Conservation (phyloP, 1,140 invertebrate genomes). For the Ridgeia piscesae region DNA sequence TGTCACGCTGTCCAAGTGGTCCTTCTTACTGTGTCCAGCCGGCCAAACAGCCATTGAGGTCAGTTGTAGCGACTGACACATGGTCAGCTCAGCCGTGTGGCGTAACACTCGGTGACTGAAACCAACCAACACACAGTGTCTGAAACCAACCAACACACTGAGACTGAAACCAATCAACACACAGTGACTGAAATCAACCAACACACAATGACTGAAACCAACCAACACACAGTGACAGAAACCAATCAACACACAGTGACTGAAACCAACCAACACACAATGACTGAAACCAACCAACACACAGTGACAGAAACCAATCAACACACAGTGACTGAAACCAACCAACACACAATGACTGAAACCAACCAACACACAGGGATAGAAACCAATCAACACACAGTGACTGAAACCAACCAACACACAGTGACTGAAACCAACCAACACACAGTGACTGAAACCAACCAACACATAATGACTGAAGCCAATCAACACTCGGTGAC, state of each 20-base stretch:
- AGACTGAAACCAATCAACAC: conserved; percentile 57
- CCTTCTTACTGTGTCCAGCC: conserved; percentile 57
- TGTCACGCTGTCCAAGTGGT: conserved; percentile 61
- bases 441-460: not conserved
- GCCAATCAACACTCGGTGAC: conserved; percentile 71
- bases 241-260: too few relatives aligned
- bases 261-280: too few relatives aligned
- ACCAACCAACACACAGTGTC: conserved; percentile 30
- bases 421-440: conserved; percentile 63
- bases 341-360: conserved; percentile 69
- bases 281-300: conserved; percentile 60
- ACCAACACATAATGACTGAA: too few relatives aligned
- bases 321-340: too few relatives aligned
- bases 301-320: too few relatives aligned
- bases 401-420: too few relatives aligned
- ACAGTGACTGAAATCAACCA: conserved; percentile 36
- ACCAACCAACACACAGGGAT: conserved; percentile 30
- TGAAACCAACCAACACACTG: too few relatives aligned
- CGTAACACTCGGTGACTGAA: conserved; percentile 69
- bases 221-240: conserved; percentile 11
- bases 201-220: conserved; percentile 66
- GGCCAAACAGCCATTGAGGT: conserved; percentile 58
- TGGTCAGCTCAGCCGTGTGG: conserved; percentile 70
- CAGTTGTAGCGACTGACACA: conserved; percentile 69
- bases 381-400: too few relatives aligned